These are phyloP conservation scores for Darevskia mixta DNA, from an alignment of 2,797 vertebrate species.

Conservation along the genomic window DNA sequence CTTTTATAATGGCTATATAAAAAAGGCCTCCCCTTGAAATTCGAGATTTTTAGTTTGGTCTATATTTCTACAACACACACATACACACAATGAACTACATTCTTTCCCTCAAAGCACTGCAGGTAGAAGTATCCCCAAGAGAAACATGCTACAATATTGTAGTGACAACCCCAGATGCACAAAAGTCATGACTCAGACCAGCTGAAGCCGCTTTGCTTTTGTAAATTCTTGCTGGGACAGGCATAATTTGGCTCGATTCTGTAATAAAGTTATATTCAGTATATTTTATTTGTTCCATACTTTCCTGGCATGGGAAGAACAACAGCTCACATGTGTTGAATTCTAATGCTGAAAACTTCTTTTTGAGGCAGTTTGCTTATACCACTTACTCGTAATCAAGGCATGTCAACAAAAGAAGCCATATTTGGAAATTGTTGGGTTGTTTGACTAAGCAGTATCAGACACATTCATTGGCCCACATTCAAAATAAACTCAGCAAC, in stretches of 20 bases:
- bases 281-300: constrained; percentile 11
- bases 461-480: constrained; percentile 6
- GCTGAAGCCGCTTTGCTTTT: neutral
- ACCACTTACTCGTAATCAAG: constrained; percentile 30
- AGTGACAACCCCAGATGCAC: constrained; percentile 7
- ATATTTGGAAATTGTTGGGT: constrained; percentile 40
- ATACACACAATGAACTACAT: constrained; percentile 65
- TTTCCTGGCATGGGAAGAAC: constrained; percentile 20
- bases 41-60: constrained; percentile 61
- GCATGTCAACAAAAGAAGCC: constrained; percentile 44
- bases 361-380: constrained; percentile 42
- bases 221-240: neutral
- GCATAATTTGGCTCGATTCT: constrained; percentile 12
- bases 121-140: constrained; percentile 18
- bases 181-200: constrained; percentile 2
- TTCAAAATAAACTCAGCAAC: constrained; percentile 28
- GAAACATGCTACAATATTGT: neutral
- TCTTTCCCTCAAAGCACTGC: constrained; percentile 18
- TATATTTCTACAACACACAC: constrained; percentile 52
- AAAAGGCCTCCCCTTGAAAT: constrained; percentile 65
- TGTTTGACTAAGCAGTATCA: constrained; percentile 23
- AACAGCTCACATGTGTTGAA: constrained; percentile 19
- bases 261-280: neutral
- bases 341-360: constrained; percentile 25
- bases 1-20: constrained; percentile 48